A percentile compares a stretch with the other conserved stretches of the same genome.
Evolutionary conservation across 1,140 invertebrate genomes (phyloP).

Genomic region (Aporrectodea caliginosa): DNA sequence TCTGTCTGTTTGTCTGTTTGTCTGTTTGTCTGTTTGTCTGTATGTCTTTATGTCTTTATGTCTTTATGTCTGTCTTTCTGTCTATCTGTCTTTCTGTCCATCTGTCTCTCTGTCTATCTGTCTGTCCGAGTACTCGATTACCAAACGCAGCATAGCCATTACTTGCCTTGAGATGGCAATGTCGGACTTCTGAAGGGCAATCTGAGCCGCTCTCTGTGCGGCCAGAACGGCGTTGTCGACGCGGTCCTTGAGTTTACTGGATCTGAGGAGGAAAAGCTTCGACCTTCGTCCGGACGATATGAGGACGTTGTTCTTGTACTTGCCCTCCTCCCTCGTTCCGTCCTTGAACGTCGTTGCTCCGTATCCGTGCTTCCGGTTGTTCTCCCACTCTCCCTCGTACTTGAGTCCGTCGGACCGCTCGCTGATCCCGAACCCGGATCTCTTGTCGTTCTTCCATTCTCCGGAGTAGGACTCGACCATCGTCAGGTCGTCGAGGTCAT

Average conservation of each 20-base stretch:
- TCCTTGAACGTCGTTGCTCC: slow-evolving; percentile 98
- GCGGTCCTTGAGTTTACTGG: slow-evolving; percentile 91
- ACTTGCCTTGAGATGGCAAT: slow-evolving; percentile 87
- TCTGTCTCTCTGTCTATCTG: too few relatives aligned
- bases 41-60: too few relatives aligned
- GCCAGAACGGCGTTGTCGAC: slow-evolving; percentile 92
- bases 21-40: too few relatives aligned
- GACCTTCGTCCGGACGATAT: slow-evolving; percentile 95
- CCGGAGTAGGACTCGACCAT: slow-evolving; percentile 98
- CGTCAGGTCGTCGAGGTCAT: slow-evolving; percentile 85
- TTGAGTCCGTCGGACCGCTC: slow-evolving; percentile 94
- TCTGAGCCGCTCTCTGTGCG: slow-evolving; percentile 92
- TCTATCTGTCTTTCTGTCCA: too few relatives aligned
- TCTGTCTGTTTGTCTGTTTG: too few relatives aligned
- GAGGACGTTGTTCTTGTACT: slow-evolving; percentile 99
- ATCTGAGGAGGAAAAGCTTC: slow-evolving; percentile 93
- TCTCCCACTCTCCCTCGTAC: slow-evolving; percentile 99
- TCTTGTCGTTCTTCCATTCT: slow-evolving; percentile 99
- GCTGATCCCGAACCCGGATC: slow-evolving; percentile 94
- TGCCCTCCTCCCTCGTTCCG: slow-evolving; percentile 93
- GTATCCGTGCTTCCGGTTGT: slow-evolving; percentile 99
- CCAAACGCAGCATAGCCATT: background rate
- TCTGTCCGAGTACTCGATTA: too few relatives aligned
- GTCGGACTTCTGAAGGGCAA: slow-evolving; percentile 96
- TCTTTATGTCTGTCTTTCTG: too few relatives aligned